Evolutionary conservation across 1,140 invertebrate species (phyloP).

Genomic region (Drosophila ironensis): DNA sequence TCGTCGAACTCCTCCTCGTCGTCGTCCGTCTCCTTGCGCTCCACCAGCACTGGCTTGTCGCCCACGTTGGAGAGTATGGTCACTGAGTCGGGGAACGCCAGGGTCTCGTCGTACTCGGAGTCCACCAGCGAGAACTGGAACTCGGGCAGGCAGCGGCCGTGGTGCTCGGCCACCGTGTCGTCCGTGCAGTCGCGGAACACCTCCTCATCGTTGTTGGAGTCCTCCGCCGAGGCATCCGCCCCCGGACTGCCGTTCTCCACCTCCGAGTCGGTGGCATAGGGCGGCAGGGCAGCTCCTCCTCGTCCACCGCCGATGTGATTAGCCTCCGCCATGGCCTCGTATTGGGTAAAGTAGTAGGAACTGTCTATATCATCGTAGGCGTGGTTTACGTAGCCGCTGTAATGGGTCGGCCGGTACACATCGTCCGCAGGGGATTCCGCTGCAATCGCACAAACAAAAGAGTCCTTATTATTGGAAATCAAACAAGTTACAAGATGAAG

Average conservation of each 20-base stretch:
- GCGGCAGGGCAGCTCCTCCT: constrained; percentile 35
- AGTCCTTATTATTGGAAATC: not conserved
- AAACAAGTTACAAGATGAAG: not conserved
- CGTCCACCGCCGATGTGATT: constrained; percentile 5
- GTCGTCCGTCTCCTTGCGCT: constrained; percentile 75
- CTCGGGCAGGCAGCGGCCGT: constrained; percentile 68
- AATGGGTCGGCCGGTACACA: constrained; percentile 53
- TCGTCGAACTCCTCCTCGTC: constrained; percentile 68
- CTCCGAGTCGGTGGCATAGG: constrained; percentile 22
- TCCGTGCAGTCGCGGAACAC: constrained; percentile 41
- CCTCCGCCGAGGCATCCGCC: constrained; percentile 7
- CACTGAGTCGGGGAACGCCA: constrained; percentile 85
- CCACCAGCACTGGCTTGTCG: constrained; percentile 82
- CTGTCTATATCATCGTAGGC: constrained; percentile 75
- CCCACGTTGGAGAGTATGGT: constrained; percentile 83
- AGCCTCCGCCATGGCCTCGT: constrained; percentile 53
- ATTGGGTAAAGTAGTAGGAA: constrained; percentile 68
- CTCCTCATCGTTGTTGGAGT: constrained; percentile 9
- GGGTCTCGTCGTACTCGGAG: constrained; percentile 85
- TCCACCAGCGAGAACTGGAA: constrained; percentile 82
- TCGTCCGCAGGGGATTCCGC: constrained; percentile 57
- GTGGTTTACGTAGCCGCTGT: constrained; percentile 58
- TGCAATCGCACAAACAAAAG: not conserved
- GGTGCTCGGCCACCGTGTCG: constrained; percentile 23
- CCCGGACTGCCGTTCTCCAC: constrained; percentile 2